Percentiles rank a stretch among this genome's conserved stretches.
phyloP scores from a whole-genome alignment of 1,140 invertebrate genomes.

The Vollenhovia emeryi region DNA sequence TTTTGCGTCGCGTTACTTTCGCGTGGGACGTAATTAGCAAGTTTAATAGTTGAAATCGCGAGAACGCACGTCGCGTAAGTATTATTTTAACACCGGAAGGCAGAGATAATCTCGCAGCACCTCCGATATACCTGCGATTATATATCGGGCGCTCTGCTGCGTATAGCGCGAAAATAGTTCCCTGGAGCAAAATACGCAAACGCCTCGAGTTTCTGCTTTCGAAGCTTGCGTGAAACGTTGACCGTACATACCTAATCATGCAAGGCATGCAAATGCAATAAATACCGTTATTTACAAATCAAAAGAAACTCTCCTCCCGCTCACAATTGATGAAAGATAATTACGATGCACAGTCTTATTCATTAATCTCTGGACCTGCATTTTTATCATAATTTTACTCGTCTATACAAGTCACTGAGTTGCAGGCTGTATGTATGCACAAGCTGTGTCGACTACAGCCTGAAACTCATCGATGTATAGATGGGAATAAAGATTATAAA shows the following conservation, averaged over 20 bases:
- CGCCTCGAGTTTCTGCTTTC: conserved; percentile 44
- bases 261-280: neutral
- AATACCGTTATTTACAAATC: conserved; percentile 4
- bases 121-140: conserved; percentile 56
- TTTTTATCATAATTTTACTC: too few species aligned
- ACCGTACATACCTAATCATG: conserved; percentile 29
- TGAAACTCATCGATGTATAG: too few species aligned
- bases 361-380: too few species aligned
- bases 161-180: conserved; percentile 61
- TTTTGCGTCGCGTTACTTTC: neutral
- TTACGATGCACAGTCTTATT: neutral
- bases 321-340: neutral
- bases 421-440: too few species aligned
- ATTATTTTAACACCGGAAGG: neutral
- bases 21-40: neutral
- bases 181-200: conserved; percentile 44
- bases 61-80: neutral
- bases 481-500: too few species aligned
- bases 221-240: conserved; percentile 42
- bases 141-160: conserved; percentile 4
- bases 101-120: neutral
- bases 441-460: too few species aligned
- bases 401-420: too few species aligned
- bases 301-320: neutral
- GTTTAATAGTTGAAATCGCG: neutral